Base-by-base conservation (phyloP, 2,113 vertebrate genomes). In the Campylorhamphus procurvoides region DNA sequence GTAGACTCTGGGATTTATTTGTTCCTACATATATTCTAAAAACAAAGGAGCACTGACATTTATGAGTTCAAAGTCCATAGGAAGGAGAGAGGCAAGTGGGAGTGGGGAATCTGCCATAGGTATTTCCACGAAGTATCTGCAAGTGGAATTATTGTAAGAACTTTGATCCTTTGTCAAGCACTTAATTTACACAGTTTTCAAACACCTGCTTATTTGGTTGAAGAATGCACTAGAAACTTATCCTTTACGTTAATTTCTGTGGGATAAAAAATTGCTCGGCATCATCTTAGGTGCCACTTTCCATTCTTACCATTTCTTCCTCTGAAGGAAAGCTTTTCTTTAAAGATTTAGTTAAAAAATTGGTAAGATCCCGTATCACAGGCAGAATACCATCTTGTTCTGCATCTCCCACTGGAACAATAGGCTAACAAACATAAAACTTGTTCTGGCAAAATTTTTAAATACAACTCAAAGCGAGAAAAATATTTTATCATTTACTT, bases 61-160 rank as follows among this genome's bases (percentile, higher is more conserved):
- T 96, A 55, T 69, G 64, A 95, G 60, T 96, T 96, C 71, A 73
- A 97, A 97, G 47, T 91, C 90, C 86, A 87, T 71, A 94, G 55
- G 46, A 59, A 92, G 33, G 23, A 76, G 46, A 78, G 35, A 47
- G 62, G 19, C 40, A 82, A 71, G 35, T 18, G 19, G 35, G 44
- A 95, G 89, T 91, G 90, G 80, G 85, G 73, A 89, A 94, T 69
- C 84, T 49, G 77, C 71, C 79, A 89, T 0, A 0, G 69, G 25
- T 77, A 89, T 95, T 96, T 96, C 93, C 91, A 88, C 77, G 84
- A 86, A 59, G 73, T 37, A 46, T 12, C 81, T 62, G 58, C 77
- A 89, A 89, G 71, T 74, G 59, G 86, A 96, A 94, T 88, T 93
- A 69, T 14, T 47, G 13, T 56, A 77, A 44, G 63, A 84, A 84